Evolutionary conservation across 2,888 invertebrate genomes (phyloP), one percentile per base, ranked within the genome.

Genomic region (Tryphoninae sp.): DNA sequence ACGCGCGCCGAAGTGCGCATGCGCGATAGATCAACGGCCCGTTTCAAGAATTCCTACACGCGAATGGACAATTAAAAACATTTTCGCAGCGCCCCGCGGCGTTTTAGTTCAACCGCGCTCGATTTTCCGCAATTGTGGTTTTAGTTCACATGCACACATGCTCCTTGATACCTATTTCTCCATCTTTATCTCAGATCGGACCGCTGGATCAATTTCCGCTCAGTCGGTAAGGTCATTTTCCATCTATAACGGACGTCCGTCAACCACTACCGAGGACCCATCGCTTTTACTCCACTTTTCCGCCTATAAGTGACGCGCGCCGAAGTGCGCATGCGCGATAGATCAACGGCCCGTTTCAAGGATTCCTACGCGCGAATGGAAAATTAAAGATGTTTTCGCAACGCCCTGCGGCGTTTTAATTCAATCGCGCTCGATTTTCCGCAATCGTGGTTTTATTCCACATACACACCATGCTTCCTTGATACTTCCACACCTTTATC

Each of bases 361-460:
- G 62, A 59, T 59, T 49, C 22, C 9, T 9, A 4, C 59, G 13
- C 71, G 13, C 26, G 33, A 11, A 11, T 16, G 23, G 11, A 59
- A 59, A 7, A 33, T 33, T 33, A n/a, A 4, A 40, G 23, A 59
- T 3, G 22, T 13, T 71, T 71, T 22, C 49, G 23, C 6, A 11
- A 22, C 33, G 33, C 40, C 33, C 33, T 1, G 33, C 33, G 33
- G 33, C 59, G 2, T 26, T 72, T 72, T 22, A 23, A 7, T 40
- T 13, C 51, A 22, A 51, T 7, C 49, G 13, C 42, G 11, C 68
- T 69, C 11, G 58, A 65, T 42, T 78, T 78, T 78, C 71, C 71
- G 33, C 33, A 19, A 65, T 33, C 22, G 71, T 49, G 58, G 71
- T 78, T 78, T 78, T 78, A 78, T 78, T 77, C 77, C 77, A 62